phyloP scores from a whole-genome alignment of 2,888 invertebrate genomes.

The Tachina fera region DNA sequence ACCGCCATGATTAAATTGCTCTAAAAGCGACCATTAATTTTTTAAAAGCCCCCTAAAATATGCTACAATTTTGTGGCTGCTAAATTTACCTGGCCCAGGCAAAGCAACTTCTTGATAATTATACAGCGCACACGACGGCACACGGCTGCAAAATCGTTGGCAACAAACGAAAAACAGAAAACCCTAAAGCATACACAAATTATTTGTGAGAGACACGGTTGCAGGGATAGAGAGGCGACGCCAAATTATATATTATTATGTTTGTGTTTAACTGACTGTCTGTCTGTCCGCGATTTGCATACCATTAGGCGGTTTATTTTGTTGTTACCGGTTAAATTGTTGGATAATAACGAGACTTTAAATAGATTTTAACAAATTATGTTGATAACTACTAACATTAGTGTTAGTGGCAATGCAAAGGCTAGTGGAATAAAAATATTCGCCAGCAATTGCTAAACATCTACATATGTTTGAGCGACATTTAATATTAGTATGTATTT shows the following conservation, averaged over 20 bases:
- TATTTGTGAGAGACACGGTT: slow-evolving; percentile 6
- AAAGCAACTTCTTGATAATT: slow-evolving; percentile 51
- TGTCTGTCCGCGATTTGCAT: slow-evolving; percentile 52
- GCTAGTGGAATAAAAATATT: slow-evolving; percentile 23
- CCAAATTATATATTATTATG: slow-evolving; percentile 35
- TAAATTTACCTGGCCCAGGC: slow-evolving; percentile 45
- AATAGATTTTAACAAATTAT: slow-evolving; percentile 59
- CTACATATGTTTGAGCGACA: slow-evolving; percentile 6
- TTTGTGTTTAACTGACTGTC: neutral
- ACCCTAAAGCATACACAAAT: slow-evolving; percentile 31
- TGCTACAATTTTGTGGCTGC: slow-evolving; percentile 62
- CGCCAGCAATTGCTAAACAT: neutral
- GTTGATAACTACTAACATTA: slow-evolving; percentile 20
- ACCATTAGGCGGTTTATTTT: slow-evolving; percentile 55
- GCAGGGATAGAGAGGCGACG: neutral
- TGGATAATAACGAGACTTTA: slow-evolving; percentile 48
- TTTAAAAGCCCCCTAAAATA: slow-evolving; percentile 58
- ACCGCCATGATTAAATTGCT: slow-evolving; percentile 47
- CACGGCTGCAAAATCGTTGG: neutral
- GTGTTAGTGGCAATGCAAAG: slow-evolving; percentile 13
- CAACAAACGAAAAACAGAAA: slow-evolving; percentile 7
- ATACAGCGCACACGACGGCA: neutral
- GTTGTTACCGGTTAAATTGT: slow-evolving; percentile 29
- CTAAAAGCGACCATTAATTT: slow-evolving; percentile 57
- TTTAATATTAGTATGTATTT: slow-evolving; percentile 44